Percentiles rank a stretch among this genome's conserved stretches.
phyloP scores from a whole-genome alignment of 1,140 invertebrate species.

The Aphelinus atriplicis region DNA sequence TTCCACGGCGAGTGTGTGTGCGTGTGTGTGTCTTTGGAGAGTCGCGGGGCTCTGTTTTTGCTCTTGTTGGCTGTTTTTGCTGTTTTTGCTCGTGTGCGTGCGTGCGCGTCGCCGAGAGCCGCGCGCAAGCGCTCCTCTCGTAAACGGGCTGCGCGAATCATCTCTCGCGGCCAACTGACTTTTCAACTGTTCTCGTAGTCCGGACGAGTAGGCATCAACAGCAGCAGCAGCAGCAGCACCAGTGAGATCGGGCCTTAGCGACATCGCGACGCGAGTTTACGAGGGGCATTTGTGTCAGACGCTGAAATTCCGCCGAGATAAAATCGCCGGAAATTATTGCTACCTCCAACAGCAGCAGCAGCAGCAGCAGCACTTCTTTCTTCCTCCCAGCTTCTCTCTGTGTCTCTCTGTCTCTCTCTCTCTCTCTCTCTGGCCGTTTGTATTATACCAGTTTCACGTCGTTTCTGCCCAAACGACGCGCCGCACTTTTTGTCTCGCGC shows the following conservation, averaged over 20 bases:
- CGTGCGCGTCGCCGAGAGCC: not conserved
- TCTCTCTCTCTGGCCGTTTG: not conserved
- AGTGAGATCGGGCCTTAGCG: conserved; percentile 44
- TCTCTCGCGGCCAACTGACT: conserved; percentile 37
- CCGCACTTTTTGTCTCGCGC: conserved; percentile 40
- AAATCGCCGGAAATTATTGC: conserved; percentile 59
- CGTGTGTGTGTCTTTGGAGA: too few species aligned
- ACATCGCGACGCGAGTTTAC: conserved; percentile 58
- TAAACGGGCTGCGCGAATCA: conserved; percentile 13
- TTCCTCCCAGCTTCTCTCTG: not conserved
- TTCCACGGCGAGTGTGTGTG: too few species aligned
- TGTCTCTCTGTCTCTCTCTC: not conserved
- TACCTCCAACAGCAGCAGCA: conserved; percentile 44
- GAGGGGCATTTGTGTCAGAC: conserved; percentile 54
- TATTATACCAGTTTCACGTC: conserved; percentile 21
- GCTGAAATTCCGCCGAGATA: conserved; percentile 58
- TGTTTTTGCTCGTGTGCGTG: too few species aligned
- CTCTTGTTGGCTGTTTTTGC: too few species aligned
- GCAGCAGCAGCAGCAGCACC: not conserved
- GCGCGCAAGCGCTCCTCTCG: not conserved
- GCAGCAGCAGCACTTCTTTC: conserved; percentile 31
- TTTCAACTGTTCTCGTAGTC: conserved; percentile 46
- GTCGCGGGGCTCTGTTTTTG: too few species aligned
- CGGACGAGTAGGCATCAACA: conserved; percentile 30
- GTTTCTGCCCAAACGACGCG: not conserved